Evolutionary conservation across 2,797 vertebrate genomes (phyloP).

Genomic region (Eremophila alpestris): DNA sequence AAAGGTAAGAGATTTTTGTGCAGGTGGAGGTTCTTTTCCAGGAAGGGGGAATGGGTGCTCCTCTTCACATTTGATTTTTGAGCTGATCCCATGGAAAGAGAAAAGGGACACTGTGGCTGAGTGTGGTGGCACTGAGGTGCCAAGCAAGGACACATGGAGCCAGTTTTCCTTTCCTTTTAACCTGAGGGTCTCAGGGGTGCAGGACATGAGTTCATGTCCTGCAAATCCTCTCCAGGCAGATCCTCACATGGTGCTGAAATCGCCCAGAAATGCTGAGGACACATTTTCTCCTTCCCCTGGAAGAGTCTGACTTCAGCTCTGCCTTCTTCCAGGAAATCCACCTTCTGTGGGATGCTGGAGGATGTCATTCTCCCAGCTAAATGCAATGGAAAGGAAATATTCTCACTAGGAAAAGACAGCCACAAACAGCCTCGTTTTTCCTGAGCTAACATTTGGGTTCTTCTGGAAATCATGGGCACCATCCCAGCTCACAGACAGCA

Average conservation of each 20-base stretch:
- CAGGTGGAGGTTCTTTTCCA: not conserved
- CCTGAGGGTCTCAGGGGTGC: too few relatives aligned
- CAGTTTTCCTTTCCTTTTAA: not conserved
- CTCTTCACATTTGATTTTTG: not conserved
- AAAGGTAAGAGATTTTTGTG: not conserved
- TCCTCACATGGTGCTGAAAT: not conserved
- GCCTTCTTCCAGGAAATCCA: not conserved
- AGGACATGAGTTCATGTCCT: not conserved
- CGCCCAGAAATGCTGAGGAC: not conserved
- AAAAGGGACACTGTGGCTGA: not conserved
- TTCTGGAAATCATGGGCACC: not conserved
- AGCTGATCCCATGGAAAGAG: not conserved
- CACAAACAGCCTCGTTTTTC: not conserved
- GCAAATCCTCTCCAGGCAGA: not conserved
- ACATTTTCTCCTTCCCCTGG: not conserved
- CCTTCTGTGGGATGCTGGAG: not conserved
- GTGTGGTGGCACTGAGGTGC: not conserved
- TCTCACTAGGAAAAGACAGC: not conserved
- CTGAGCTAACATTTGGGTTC: not conserved
- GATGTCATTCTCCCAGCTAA: not conserved
- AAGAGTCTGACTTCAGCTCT: not conserved
- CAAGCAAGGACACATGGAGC: not conserved
- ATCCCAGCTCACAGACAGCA: not conserved
- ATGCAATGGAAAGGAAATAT: not conserved
- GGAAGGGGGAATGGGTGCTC: not conserved